These are phyloP conservation scores for Catocala fraxini DNA, from an alignment of 2,888 invertebrate species.

Conservation along the genomic window DNA sequence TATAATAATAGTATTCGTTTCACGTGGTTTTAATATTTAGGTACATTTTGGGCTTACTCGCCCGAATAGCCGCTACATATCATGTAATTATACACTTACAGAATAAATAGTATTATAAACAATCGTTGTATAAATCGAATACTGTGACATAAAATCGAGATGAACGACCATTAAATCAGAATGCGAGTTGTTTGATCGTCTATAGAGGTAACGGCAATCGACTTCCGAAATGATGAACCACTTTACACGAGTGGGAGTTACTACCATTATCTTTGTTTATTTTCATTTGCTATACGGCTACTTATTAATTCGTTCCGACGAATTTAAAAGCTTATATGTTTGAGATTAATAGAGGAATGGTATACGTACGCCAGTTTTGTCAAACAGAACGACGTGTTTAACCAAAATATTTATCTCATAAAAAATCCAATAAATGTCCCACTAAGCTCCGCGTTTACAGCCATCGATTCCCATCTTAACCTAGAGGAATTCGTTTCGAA, in stretches of 20 bases:
- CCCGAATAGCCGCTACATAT: no score
- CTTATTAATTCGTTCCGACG: conserved; percentile 33
- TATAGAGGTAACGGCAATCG: conserved; percentile 24
- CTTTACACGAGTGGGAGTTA: conserved; percentile 29
- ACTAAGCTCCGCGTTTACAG: conserved; percentile 9
- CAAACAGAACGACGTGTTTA: conserved; percentile 12
- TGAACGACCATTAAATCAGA: conserved; percentile 27
- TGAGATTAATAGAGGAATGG: neutral
- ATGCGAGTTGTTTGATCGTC: conserved; percentile 28
- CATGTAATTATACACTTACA: neutral
- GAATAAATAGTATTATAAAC: conserved; percentile 16
- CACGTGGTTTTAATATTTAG: no score
- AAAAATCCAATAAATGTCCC: conserved; percentile 29
- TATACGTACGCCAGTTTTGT: neutral
- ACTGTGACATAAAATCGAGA: conserved; percentile 32
- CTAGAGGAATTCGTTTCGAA: conserved; percentile 31
- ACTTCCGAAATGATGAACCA: conserved; percentile 30
- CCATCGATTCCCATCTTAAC: conserved; percentile 27
- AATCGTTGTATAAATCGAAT: conserved; percentile 34
- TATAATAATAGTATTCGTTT: no score
- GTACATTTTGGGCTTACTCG: no score
- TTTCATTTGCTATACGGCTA: conserved; percentile 32
- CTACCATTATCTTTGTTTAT: conserved; percentile 34
- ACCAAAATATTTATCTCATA: conserved; percentile 24
- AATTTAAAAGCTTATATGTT: conserved; percentile 19